A percentile compares a stretch with the other conserved stretches of the same genome.
These are phyloP conservation scores for Odontophorus gujanensis DNA, from an alignment of 2,113 vertebrate species.

Conservation along the genomic window DNA sequence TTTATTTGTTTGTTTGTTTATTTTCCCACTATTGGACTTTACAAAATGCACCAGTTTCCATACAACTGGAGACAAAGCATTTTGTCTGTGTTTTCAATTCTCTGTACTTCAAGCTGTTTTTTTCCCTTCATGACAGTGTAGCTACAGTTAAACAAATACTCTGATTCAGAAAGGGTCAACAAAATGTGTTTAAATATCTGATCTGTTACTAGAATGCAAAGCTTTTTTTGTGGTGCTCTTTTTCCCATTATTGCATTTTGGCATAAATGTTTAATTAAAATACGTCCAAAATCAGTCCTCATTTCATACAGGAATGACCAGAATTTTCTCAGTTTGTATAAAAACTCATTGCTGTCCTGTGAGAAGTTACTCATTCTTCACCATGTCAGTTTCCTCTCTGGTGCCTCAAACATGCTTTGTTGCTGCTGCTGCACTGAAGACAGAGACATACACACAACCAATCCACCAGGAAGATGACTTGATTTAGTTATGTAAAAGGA, in stretches of 20 bases:
- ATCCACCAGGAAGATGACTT: background rate
- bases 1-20: background rate
- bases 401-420: background rate
- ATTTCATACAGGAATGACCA: background rate
- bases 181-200: background rate
- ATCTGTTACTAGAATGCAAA: background rate
- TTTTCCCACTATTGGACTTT: background rate
- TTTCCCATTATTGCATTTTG: background rate
- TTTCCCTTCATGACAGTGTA: background rate
- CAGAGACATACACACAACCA: rapidly evolving
- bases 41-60: background rate
- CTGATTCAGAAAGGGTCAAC: background rate
- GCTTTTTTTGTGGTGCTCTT: background rate
- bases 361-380: background rate
- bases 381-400: background rate
- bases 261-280: background rate
- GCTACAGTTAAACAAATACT: background rate
- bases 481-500: background rate
- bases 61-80: background rate
- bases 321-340: background rate
- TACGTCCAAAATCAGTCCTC: background rate
- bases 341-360: background rate
- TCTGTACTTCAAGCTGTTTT: background rate
- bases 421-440: background rate
- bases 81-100: background rate